A percentile compares a stretch with the other conserved stretches of the same genome.
Conservation (phyloP, 2,888 invertebrate species). For the Ectropis crepuscularia region DNA sequence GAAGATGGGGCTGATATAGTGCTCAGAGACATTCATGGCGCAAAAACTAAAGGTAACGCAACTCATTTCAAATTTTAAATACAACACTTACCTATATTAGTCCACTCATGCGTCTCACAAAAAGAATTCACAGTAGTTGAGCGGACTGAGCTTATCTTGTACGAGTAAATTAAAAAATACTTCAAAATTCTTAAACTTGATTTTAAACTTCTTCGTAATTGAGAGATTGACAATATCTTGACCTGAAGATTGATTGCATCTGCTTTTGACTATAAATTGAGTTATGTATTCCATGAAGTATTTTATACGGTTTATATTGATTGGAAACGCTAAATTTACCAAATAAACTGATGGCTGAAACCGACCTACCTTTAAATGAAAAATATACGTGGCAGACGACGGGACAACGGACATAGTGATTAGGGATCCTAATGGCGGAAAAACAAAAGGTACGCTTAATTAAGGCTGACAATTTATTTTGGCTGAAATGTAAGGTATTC, state of each 20-base stretch:
- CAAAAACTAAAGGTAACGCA: conserved; percentile 85
- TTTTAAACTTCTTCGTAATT: too few relatives aligned
- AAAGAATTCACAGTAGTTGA: background rate
- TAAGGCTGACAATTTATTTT: conserved; percentile 46
- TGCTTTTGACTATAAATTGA: too few relatives aligned
- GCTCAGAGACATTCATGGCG: conserved; percentile 88
- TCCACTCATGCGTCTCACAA: background rate
- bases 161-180: too few relatives aligned
- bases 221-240: too few relatives aligned
- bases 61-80: background rate
- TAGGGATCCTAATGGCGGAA: conserved; percentile 85
- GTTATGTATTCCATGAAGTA: too few relatives aligned
- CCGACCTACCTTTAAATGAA: conserved; percentile 17
- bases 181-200: too few relatives aligned
- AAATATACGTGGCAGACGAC: conserved; percentile 90
- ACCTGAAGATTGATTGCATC: too few relatives aligned
- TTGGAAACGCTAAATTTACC: conserved; percentile 9
- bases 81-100: too few relatives aligned
- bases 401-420: conserved; percentile 89
- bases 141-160: too few relatives aligned
- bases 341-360: conserved; percentile 18
- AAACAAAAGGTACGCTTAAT: conserved; percentile 76
- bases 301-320: background rate
- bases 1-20: conserved; percentile 93
- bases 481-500: conserved; percentile 40